Conservation (phyloP, 2,888 invertebrate species). For the Coecobrya sp. region DNA sequence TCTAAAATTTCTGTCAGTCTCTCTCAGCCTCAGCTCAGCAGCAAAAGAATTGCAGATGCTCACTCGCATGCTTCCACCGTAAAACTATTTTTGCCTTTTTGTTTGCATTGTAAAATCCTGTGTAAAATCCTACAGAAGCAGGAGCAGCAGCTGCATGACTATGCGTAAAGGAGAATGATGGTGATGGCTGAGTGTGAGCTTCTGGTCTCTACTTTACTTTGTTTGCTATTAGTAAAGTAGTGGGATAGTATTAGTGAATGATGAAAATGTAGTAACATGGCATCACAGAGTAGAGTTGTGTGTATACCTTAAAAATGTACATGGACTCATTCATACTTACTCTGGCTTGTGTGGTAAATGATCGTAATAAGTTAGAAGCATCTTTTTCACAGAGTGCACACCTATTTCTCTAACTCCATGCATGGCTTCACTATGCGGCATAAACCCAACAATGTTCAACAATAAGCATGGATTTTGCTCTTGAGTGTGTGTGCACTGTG, state of each 20-base stretch:
- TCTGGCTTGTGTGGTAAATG: too few species aligned
- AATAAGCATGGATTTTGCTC: neutral
- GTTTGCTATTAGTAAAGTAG: neutral
- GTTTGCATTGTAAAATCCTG: slow-evolving; percentile 14
- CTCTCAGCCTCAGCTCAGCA: neutral
- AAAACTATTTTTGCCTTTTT: slow-evolving; percentile 35
- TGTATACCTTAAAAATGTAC: too few species aligned
- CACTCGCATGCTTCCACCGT: slow-evolving; percentile 39
- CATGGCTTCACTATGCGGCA: too few species aligned
- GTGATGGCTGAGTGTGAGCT: neutral
- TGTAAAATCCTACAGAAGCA: neutral
- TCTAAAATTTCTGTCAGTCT: neutral
- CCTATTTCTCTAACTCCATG: neutral
- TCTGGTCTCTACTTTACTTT: slow-evolving; percentile 10
- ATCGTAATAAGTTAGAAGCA: neutral
- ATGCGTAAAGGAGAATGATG: neutral
- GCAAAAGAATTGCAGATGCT: slow-evolving; percentile 21
- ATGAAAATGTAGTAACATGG: too few species aligned
- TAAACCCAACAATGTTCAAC: too few species aligned
- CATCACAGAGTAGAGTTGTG: too few species aligned
- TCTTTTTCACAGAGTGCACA: neutral
- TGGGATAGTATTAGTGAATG: neutral
- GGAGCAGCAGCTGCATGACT: neutral
- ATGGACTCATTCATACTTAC: too few species aligned
- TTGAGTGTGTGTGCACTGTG: too few species aligned